Evolutionary conservation across 2,113 vertebrate species (phyloP).

Genomic region (Peromyscus polionotus): DNA sequence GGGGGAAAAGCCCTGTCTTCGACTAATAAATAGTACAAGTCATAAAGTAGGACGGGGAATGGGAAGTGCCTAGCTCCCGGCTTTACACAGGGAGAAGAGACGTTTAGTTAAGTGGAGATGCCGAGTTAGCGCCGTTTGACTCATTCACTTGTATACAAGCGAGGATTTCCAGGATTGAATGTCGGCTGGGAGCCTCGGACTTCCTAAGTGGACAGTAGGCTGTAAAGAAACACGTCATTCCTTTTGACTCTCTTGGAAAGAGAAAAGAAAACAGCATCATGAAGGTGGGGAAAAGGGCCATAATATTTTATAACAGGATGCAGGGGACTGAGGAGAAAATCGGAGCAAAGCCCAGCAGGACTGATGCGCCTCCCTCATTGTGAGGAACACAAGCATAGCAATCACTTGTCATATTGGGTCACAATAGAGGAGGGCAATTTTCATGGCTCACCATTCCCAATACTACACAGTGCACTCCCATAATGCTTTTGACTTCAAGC

Average conservation of each 20-base stretch:
- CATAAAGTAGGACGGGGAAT: conserved; percentile 49
- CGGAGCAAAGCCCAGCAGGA: conserved; percentile 93
- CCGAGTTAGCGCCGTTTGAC: conserved; percentile 54
- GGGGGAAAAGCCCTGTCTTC: conserved; percentile 17
- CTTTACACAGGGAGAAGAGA: conserved; percentile 70
- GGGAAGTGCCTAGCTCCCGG: neutral
- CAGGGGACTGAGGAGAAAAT: conserved; percentile 90
- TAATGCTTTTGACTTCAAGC: conserved; percentile 88
- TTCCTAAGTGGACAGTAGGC: conserved; percentile 91
- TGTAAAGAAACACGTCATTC: conserved; percentile 92
- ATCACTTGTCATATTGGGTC: conserved; percentile 91
- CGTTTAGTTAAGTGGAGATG: conserved; percentile 55
- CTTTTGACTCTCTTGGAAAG: conserved; percentile 86
- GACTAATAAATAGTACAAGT: conserved; percentile 62
- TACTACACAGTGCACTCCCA: conserved; percentile 86
- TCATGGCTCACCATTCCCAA: conserved; percentile 92
- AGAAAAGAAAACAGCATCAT: conserved; percentile 70
- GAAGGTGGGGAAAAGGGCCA: conserved; percentile 87
- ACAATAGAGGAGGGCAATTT: conserved; percentile 92
- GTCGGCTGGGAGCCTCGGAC: conserved; percentile 87
- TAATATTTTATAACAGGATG: conserved; percentile 93
- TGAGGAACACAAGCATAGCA: conserved; percentile 90
- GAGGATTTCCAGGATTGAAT: conserved; percentile 72
- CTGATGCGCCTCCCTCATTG: conserved; percentile 92
- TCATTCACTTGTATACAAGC: conserved; percentile 61